Base-by-base conservation (phyloP, 2,888 invertebrate genomes). In the Zhengitettix transpicula region DNA sequence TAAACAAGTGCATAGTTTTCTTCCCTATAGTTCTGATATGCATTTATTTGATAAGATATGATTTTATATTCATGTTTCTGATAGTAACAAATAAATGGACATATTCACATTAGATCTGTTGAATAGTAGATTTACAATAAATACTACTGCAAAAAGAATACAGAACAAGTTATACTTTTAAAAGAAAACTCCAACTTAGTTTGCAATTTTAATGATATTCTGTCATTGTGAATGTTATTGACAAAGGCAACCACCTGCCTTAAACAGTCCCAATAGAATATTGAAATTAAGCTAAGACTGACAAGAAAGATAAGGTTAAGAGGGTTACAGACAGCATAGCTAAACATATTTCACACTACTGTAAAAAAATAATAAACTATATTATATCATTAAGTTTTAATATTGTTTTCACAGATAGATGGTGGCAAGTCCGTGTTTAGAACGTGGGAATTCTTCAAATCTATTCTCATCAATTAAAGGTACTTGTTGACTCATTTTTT, bases 321-420 rank as follows among this genome's bases (percentile, higher is more conserved):
- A 55, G 55, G 52, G 47, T 54, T 58, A 56, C 56, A 41, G 58
- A 60, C 60, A 60, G 57, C 57, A 57, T 54, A 61, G 63, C 63
- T 63, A 63, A 63, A 63, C 63, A 59, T 59, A 61, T 61, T 57
- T 58, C 57, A 59, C 59, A 63, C 60, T 59, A 61, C 42, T 56
- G 59, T 63, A 63, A 63, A 62, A 62, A 63, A 63, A 63, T 62
- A 61, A 63, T 61, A 61, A 61, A 61, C 61, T 63, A 63, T 59
- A 42, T 57, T 61, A 42, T 62, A 53, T 60, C 51, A 57, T 28
- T 57, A 57, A 16, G 42, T 28, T 28, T 28, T 55, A 40, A 55
- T 55, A 44, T 51, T 57, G 17, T 51, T 60, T 54, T 59, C 58
- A 60, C 56, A 58, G 55, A 52, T 54, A 57, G 63, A 63, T 63